Percentiles rank a stretch among this genome's conserved stretches.
Evolutionary conservation across 1,140 invertebrate genomes (phyloP).

Genomic region (Drosophila jambulina): DNA sequence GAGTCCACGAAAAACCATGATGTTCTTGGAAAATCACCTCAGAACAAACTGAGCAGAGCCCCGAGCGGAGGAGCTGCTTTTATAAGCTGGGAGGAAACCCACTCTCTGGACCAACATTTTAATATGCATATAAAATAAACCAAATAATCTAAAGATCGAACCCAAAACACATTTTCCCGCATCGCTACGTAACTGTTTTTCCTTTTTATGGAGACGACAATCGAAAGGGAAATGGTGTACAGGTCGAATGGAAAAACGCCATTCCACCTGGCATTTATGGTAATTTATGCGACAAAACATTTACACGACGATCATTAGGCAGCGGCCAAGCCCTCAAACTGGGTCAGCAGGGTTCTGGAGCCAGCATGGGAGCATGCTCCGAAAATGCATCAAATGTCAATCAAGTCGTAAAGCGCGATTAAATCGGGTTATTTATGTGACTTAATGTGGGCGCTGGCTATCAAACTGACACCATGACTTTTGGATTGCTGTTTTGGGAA

Average conservation of each 20-base stretch:
- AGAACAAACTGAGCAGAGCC: constrained; percentile 39
- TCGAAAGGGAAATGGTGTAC: constrained; percentile 33
- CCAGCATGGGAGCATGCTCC: background rate
- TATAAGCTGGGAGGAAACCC: constrained; percentile 38
- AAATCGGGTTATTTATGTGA: constrained; percentile 29
- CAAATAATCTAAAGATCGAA: constrained; percentile 39
- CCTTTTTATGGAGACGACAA: constrained; percentile 15
- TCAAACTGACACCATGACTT: constrained; percentile 20
- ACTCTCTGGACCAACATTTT: constrained; percentile 8
- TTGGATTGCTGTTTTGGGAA: constrained; percentile 3
- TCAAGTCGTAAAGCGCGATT: constrained; percentile 51
- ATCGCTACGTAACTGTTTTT: constrained; percentile 55
- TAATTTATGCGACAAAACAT: constrained; percentile 46
- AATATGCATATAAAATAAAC: constrained; percentile 31
- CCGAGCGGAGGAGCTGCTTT: constrained; percentile 8
- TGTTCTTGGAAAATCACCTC: constrained; percentile 23
- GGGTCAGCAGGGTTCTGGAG: constrained; percentile 45
- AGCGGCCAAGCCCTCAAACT: constrained; percentile 7
- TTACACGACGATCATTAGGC: constrained; percentile 18
- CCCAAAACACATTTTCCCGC: constrained; percentile 35
- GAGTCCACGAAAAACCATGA: constrained; percentile 33
- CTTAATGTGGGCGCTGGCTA: constrained; percentile 12
- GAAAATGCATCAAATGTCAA: constrained; percentile 60
- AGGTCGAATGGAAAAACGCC: constrained; percentile 30
- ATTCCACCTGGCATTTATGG: constrained; percentile 41